phyloP scores from a whole-genome alignment of 2,113 vertebrate genomes.

The Triplophysa siluroides region DNA sequence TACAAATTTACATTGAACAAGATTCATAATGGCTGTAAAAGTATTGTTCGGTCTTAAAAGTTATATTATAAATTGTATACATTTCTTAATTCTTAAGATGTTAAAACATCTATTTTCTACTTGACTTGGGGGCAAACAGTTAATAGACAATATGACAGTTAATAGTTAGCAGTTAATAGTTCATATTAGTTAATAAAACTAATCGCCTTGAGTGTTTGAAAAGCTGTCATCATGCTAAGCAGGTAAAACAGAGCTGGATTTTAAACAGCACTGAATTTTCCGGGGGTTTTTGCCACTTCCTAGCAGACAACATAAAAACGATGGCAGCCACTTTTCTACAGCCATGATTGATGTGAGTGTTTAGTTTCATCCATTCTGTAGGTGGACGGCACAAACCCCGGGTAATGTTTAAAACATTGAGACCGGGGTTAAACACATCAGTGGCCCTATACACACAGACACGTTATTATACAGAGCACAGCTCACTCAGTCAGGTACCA shows the following conservation, averaged over 20 bases:
- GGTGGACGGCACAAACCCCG: conserved; percentile 23
- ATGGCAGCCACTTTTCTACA: conserved; percentile 29
- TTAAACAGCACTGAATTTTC: conserved; percentile 4
- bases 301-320: conserved; percentile 40
- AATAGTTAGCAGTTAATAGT: too few relatives aligned
- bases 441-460: conserved; percentile 15
- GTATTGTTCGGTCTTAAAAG: too few relatives aligned
- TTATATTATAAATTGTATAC: too few relatives aligned
- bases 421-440: conserved; percentile 16
- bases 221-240: not conserved
- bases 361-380: conserved; percentile 57
- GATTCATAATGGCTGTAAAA: too few relatives aligned
- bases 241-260: conserved; percentile 8
- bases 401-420: conserved; percentile 56
- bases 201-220: not conserved
- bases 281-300: too few relatives aligned
- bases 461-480: conserved; percentile 18
- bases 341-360: conserved; percentile 59
- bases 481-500: conserved; percentile 13
- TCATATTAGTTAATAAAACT: not conserved
- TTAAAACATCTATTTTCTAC: too few relatives aligned
- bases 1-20: too few relatives aligned
- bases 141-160: too few relatives aligned
- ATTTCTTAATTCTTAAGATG: too few relatives aligned
- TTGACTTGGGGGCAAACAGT: too few relatives aligned